Evolutionary conservation across 2,888 invertebrate species (phyloP).

Genomic region (Trichopoda pennipes): DNA sequence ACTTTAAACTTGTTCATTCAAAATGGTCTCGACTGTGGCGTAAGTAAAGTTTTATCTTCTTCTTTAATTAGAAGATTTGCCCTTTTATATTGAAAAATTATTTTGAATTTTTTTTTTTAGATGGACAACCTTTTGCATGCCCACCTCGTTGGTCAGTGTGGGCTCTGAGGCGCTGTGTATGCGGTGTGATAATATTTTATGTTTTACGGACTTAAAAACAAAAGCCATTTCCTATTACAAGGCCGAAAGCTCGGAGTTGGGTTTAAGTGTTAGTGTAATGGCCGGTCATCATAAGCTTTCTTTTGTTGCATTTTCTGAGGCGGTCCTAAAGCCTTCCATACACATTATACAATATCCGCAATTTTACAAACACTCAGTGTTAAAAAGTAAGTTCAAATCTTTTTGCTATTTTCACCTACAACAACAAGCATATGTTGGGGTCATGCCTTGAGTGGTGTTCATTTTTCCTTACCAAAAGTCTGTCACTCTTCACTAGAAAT

Average conservation of each 20-base stretch:
- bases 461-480: too few species aligned
- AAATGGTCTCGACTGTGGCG: conserved; percentile 28
- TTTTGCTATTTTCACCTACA: too few species aligned
- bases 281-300: conserved; percentile 83
- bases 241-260: conserved; percentile 62
- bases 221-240: conserved; percentile 61
- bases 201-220: conserved; percentile 67
- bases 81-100: too few species aligned
- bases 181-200: conserved; percentile 65
- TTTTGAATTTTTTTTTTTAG: conserved; percentile 8
- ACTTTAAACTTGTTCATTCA: too few species aligned
- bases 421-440: too few species aligned
- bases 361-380: conserved; percentile 69
- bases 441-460: too few species aligned
- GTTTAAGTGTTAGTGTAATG: conserved; percentile 59
- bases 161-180: conserved; percentile 69
- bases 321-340: conserved; percentile 83
- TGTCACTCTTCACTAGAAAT: too few species aligned
- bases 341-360: conserved; percentile 84
- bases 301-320: conserved; percentile 86
- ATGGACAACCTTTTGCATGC: conserved; percentile 62
- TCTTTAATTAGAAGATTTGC: not conserved
- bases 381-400: conserved; percentile 70
- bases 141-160: conserved; percentile 64
- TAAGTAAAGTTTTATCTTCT: conserved; percentile 31